A percentile compares a stretch with the other conserved stretches of the same genome.
Evolutionary conservation across 2,888 invertebrate species (phyloP).

Genomic region (Acleris literana): DNA sequence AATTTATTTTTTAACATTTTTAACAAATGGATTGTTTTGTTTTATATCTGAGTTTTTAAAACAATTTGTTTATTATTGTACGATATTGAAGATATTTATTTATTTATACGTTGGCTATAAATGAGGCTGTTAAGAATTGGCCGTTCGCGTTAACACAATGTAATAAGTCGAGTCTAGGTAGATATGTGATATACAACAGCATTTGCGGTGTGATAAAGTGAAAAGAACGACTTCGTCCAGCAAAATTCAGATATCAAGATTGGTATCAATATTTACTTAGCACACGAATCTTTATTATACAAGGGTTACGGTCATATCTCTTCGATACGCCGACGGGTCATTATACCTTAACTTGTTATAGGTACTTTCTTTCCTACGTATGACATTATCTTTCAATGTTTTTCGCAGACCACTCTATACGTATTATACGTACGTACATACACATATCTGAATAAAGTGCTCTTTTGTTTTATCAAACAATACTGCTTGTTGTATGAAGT

Average conservation of each 20-base stretch:
- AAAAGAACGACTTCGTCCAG: conserved; percentile 4
- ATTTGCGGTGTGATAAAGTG: conserved; percentile 1
- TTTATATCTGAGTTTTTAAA: not conserved
- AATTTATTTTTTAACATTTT: not conserved
- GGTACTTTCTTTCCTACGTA: no score
- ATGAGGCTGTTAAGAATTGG: conserved; percentile 4
- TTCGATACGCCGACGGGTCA: not conserved
- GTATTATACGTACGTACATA: no score
- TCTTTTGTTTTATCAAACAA: no score
- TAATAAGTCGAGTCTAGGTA: no score
- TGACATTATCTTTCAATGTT: no score
- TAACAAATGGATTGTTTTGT: not conserved
- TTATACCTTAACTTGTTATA: no score
- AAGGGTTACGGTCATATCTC: conserved; percentile 4
- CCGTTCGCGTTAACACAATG: not conserved
- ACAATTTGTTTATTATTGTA: not conserved
- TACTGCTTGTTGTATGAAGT: no score
- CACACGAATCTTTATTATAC: not conserved
- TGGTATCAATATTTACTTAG: not conserved
- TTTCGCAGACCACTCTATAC: no score
- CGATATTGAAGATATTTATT: not conserved
- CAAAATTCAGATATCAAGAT: conserved; percentile 3
- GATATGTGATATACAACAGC: no score
- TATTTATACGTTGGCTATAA: conserved; percentile 10
- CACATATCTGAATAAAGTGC: no score